phyloP scores from a whole-genome alignment of 2,888 invertebrate genomes.

The Andrena dorsata region DNA sequence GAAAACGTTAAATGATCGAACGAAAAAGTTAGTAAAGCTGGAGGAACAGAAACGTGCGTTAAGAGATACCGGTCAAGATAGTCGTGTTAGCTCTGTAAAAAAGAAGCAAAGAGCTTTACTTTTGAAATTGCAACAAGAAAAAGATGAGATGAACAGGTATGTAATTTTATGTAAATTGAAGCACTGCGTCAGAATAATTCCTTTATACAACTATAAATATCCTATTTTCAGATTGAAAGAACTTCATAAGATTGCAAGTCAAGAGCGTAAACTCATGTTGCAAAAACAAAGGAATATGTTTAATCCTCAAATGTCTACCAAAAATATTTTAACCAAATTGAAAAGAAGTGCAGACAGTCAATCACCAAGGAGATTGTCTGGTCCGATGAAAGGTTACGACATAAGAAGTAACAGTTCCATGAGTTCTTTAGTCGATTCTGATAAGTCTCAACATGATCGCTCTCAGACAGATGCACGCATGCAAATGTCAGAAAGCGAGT shows the following conservation, averaged over 20 bases:
- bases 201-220: conserved; percentile 4
- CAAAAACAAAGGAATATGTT: conserved; percentile 86
- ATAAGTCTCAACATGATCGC: conserved; percentile 82
- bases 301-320: conserved; percentile 86
- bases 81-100: conserved; percentile 86
- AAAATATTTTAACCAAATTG: conserved; percentile 85
- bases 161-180: conserved; percentile 21
- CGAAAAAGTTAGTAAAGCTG: conserved; percentile 86
- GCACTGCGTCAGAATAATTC: neutral
- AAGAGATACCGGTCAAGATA: conserved; percentile 83
- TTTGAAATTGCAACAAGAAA: conserved; percentile 89
- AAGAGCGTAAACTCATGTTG: conserved; percentile 86
- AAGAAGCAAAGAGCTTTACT: conserved; percentile 90
- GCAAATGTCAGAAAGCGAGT: conserved; percentile 73
- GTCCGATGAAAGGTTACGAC: conserved; percentile 86
- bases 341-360: conserved; percentile 85
- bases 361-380: conserved; percentile 84
- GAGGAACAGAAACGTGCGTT: conserved; percentile 88
- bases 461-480: conserved; percentile 77
- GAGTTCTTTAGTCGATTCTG: conserved; percentile 83
- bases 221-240: conserved; percentile 85
- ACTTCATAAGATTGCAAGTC: conserved; percentile 86
- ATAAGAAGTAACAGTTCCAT: conserved; percentile 85
- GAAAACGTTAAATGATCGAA: conserved; percentile 89
- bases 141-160: conserved; percentile 89